Evolutionary conservation across 2,113 vertebrate genomes (phyloP).

Genomic region (Axis porcinus): DNA sequence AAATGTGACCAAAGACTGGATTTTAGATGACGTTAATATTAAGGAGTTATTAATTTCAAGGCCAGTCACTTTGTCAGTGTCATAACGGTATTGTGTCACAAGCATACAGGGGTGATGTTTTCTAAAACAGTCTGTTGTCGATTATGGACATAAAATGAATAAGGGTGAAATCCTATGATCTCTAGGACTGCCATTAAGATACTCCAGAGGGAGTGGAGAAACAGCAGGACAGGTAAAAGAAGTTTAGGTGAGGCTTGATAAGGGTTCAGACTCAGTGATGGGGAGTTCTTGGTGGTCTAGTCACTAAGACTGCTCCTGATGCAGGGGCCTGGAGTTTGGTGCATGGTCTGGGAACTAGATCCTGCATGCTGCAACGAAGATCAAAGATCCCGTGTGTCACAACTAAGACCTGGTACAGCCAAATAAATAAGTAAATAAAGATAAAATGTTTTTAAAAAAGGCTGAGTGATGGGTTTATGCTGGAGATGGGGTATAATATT

Average conservation of each 20-base stretch:
- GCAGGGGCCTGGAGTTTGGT: neutral
- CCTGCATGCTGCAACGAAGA: neutral
- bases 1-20: neutral
- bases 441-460: neutral
- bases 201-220: neutral
- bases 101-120: neutral
- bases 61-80: neutral
- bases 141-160: neutral
- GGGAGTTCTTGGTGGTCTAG: neutral
- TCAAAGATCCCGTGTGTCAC: neutral
- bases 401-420: neutral
- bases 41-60: constrained; percentile 3
- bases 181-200: neutral
- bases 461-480: neutral
- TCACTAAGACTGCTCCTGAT: neutral
- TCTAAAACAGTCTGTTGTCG: neutral
- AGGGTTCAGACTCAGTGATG: neutral
- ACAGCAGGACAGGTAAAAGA: neutral
- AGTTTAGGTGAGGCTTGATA: neutral
- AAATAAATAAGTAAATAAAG: neutral
- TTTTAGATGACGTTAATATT: neutral
- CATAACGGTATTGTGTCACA: neutral
- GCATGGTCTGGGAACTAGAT: neutral
- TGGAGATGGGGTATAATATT: neutral
- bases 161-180: neutral